Evolutionary conservation across 2,888 invertebrate genomes (phyloP), one percentile per base, ranked within the genome.

Genomic region (Disparrhopalites patrizii): DNA sequence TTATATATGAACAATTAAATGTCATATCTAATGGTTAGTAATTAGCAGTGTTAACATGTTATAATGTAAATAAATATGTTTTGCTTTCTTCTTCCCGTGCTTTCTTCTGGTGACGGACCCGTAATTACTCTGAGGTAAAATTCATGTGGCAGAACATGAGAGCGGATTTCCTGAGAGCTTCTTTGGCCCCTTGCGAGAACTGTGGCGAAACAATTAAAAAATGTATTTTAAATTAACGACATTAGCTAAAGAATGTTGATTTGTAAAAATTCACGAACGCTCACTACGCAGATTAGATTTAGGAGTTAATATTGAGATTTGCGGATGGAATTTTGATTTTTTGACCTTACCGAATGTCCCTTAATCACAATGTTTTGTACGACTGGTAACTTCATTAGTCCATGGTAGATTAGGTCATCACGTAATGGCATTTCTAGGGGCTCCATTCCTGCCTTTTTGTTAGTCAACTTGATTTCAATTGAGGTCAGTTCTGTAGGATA

Each of bases 281-380:
- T n/a, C n/a, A n/a, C n/a, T n/a, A n/a, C n/a, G n/a, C 13, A 7
- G 5, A 40, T 40, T 40, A 18, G 40, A 5, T 40, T 40, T 18
- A 3, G 13, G 13, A 10, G 40, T 40, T 18, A 3, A 40, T 40
- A 18, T 5, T n/a, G n/a, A n/a, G n/a, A n/a, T n/a, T n/a, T 5
- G 40, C 13, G 15, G 40, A 10, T 18, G 18, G 3, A 5, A 40
- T 40, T 40, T n/a, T n/a, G n/a, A n/a, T n/a, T 13, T 15, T 40
- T 40, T 40, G n/a, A 40, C 27, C 52, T 52, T 28, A 52, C 52
- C 52, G 2, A 2, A 52, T 52, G 27, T 23, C 52, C 52, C 15
- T 28, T 30, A 3, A 52, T 30, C 7, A 52, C 27, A 27, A 52
- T 52, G 52, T 52, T 27, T 30, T 52, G 52, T 13, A 52, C n/a